Percentiles rank a stretch among this genome's conserved stretches.
phyloP scores from a whole-genome alignment of 92 coral and sea anemone species.

The Porites cylindrica region DNA sequence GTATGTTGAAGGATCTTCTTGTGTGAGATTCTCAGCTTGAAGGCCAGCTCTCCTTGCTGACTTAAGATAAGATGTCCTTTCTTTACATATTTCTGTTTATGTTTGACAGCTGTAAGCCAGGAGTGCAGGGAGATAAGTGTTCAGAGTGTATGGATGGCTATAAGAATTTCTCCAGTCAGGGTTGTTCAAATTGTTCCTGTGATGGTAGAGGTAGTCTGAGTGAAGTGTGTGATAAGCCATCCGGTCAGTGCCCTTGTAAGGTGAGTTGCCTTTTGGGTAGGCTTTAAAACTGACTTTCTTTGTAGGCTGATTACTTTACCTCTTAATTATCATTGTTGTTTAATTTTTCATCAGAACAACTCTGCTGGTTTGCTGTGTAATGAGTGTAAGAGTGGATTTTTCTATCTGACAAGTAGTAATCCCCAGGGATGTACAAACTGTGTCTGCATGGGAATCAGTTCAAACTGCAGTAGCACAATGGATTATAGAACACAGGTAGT shows the following conservation, averaged over 20 bases:
- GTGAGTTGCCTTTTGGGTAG: slow-evolving; percentile 25
- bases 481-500: slow-evolving; percentile 16
- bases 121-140: slow-evolving; percentile 89
- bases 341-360: slow-evolving; percentile 63
- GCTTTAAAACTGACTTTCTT: not conserved
- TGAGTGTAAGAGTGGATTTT: slow-evolving; percentile 76
- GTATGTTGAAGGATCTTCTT: too few relatives aligned
- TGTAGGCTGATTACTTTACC: too few relatives aligned
- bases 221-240: slow-evolving; percentile 66
- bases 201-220: slow-evolving; percentile 75
- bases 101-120: slow-evolving; percentile 74
- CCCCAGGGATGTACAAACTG: slow-evolving; percentile 92
- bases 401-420: slow-evolving; percentile 82
- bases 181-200: slow-evolving; percentile 78
- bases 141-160: slow-evolving; percentile 77
- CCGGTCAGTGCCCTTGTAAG: slow-evolving; percentile 92
- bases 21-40: not conserved
- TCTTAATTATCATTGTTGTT: too few relatives aligned
- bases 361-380: slow-evolving; percentile 75
- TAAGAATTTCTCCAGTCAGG: slow-evolving; percentile 74
- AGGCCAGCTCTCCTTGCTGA: not conserved
- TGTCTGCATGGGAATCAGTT: slow-evolving; percentile 89
- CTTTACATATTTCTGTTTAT: not conserved
- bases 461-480: slow-evolving; percentile 82
- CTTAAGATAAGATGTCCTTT: not conserved